These are phyloP conservation scores for Herpailurus yagouaroundi DNA, from an alignment of 2,113 vertebrate genomes.

Conservation along the genomic window DNA sequence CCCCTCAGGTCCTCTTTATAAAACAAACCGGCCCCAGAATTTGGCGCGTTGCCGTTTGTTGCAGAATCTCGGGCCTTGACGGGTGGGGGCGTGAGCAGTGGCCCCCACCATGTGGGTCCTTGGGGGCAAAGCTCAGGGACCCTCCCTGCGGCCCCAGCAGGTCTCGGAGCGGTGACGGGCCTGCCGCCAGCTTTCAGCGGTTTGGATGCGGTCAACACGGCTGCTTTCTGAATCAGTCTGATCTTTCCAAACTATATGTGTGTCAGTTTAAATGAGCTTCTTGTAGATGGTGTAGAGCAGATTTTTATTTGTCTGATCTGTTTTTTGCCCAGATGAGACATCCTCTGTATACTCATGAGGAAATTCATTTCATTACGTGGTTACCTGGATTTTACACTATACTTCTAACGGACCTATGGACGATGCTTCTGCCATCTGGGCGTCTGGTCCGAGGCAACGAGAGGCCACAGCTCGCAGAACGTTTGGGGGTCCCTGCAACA, in stretches of 20 bases:
- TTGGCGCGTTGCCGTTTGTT: accelerated
- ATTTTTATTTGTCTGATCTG: not conserved
- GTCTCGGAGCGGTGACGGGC: too few species aligned
- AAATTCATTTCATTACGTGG: not conserved
- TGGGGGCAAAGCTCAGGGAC: not conserved
- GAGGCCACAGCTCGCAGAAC: too few species aligned
- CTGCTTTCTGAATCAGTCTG: not conserved
- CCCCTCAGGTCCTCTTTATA: too few species aligned
- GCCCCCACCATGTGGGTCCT: not conserved
- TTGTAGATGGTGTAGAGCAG: not conserved
- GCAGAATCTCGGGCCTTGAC: not conserved
- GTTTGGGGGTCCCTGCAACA: not conserved
- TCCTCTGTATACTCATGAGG: not conserved
- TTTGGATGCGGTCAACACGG: too few species aligned
- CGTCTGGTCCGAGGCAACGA: not conserved
- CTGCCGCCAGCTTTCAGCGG: too few species aligned
- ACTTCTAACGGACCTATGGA: not conserved
- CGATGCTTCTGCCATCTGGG: not conserved
- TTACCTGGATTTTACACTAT: not conserved
- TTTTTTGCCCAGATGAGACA: not conserved
- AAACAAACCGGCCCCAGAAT: not conserved
- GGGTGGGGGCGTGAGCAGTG: not conserved
- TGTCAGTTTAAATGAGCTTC: not conserved
- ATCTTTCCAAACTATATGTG: too few species aligned
- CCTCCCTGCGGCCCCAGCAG: too few species aligned